Conservation (phyloP, 2,113 vertebrate species). For the Lamprotornis superbus region DNA sequence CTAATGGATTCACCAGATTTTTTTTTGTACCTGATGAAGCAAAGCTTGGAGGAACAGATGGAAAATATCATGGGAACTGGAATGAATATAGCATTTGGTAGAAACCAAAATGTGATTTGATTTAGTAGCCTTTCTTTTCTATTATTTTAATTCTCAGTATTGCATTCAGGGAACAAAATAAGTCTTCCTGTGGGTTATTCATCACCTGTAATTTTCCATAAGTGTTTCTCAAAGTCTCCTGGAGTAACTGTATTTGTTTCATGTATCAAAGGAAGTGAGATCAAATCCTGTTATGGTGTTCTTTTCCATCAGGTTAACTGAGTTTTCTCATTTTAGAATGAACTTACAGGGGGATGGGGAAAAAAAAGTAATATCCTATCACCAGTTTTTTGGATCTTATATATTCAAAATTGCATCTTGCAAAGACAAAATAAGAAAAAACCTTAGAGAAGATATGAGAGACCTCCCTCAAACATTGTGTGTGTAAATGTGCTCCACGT, state of each 20-base stretch:
- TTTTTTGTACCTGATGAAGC: not conserved
- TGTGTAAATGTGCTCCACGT: fast-evolving
- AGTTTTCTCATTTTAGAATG: slow-evolving; percentile 21
- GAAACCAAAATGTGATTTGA: slow-evolving; percentile 35
- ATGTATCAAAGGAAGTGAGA: slow-evolving; percentile 61
- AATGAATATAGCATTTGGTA: slow-evolving; percentile 3
- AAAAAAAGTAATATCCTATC: not conserved
- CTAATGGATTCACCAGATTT: not conserved
- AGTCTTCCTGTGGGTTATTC: slow-evolving; percentile 61
- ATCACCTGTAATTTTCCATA: slow-evolving; percentile 65
- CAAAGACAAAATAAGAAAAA: not conserved
- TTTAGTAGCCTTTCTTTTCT: slow-evolving; percentile 35
- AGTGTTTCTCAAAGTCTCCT: slow-evolving; percentile 45
- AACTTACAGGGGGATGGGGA: not conserved
- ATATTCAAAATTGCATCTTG: not conserved
- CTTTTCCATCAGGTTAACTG: slow-evolving; percentile 44
- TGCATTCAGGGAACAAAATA: slow-evolving; percentile 47
- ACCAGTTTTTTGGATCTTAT: not conserved
- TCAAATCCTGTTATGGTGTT: slow-evolving; percentile 68
- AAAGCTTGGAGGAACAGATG: not conserved
- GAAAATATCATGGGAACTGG: not conserved
- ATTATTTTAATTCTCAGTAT: slow-evolving; percentile 43
- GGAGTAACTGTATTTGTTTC: slow-evolving; percentile 52
- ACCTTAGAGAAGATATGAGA: not conserved
- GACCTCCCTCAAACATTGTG: not conserved